Base-by-base conservation (phyloP, 2,888 invertebrate species). In the Sclerodermus sp. region DNA sequence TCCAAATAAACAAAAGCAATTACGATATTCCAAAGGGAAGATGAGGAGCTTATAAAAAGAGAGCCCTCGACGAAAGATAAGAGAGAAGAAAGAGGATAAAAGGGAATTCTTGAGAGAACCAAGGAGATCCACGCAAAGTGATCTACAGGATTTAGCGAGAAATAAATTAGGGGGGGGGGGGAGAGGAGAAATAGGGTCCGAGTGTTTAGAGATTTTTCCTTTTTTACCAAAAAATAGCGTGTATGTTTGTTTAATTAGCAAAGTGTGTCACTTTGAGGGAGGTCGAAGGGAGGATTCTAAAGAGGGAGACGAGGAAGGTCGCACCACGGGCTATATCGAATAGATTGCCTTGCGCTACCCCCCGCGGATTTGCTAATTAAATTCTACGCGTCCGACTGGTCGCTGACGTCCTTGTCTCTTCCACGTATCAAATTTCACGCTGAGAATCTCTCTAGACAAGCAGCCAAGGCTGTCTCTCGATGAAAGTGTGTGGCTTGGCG, bases 281-380 rank as follows among this genome's bases (percentile, higher is more conserved):
- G 13, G 13, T 12, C 4, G 13, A 34, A 34, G 10, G 34, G 37
- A 38, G 42, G 45, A 41, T 29, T n/a, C n/a, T n/a, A n/a, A n/a
- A n/a, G n/a, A n/a, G n/a, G n/a, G n/a, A n/a, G n/a, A n/a, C n/a
- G n/a, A 51, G 50, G 48, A 45, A 45, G 47, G 48, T 39, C 53
- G 45, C 42, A 47, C 44, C 57, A 59, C 58, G 58, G 60, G 64
- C 63, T 64, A 62, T 63, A 58, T 60, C 60, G 56, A 63, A 70
- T 71, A 69, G 69, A 70, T 71, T 66, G 66, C 67, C 64, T 49
- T 49, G 52, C 53, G 55, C 52, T 56, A 48, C 62, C 65, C 62
- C 67, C 67, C 62, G 58, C 53, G 61, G 68, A 65, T 61, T 62
- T 55, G 59, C 70, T 70, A 70, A 71, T 71, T 70, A 70, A 71